Base-by-base conservation (phyloP, 2,888 invertebrate genomes). In the Acanthopleura granulata region DNA sequence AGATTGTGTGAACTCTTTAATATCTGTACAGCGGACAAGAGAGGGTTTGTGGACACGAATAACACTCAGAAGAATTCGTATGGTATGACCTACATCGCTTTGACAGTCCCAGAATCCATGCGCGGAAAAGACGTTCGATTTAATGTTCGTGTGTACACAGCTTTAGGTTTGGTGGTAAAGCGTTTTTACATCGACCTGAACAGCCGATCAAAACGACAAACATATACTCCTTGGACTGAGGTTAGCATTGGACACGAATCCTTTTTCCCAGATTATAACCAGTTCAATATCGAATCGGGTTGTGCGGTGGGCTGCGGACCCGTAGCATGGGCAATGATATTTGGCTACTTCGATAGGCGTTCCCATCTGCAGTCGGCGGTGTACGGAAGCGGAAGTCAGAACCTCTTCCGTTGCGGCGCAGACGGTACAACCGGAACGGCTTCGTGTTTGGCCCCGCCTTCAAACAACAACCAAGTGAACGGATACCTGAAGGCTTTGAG, bases 281-380 rank as follows among this genome's bases (percentile, higher is more conserved):
- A 78, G 70, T 66, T 27, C 29, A 72, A 72, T 30, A 27, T 50
- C 22, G 29, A 62, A 30, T 49, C 22, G 25, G 50, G 40, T n/a
- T 73, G 73, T 62, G 0, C 40, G 50, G 77, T 78, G 40, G 77
- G 77, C 15, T 76, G 77, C 51, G 77, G 77, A 11, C 77, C 77
- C 12, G 77, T 78, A 49, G 77, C 77, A 14, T 77, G 77, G 77
- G 77, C 77, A 25, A 75, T 75, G 77, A 29, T 77, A 16, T 73
- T 77, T 14, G 77, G 74, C 25, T 74, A 76, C 62, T 78, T 73
- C 50, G 77, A 78, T 49, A 72, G 77, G 9, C 72, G 75, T 16
- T 74, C 74, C 15, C 77, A 78, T 49, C 57, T 50, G 15, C 72
- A 69, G 30, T 18, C 74, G 15, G 49, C 40, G 4, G 66, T 62